Conservation (phyloP, 2,797 vertebrate genomes). For the Champsocephalus gunnari region DNA sequence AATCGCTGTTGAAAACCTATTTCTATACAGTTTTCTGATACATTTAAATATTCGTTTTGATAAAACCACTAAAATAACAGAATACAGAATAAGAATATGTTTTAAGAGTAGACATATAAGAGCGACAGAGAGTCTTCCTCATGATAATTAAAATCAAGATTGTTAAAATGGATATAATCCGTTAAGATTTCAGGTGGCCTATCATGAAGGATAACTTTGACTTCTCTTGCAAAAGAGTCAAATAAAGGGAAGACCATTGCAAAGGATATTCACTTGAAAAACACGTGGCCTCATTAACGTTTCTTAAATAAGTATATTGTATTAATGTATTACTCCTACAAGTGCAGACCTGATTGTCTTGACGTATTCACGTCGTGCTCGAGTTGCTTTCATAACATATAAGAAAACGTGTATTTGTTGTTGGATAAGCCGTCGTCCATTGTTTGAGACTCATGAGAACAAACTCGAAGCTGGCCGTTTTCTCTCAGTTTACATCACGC, state of each 20-base stretch:
- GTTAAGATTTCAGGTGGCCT: background rate
- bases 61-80: background rate
- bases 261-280: background rate
- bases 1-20: background rate
- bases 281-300: background rate
- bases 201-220: background rate
- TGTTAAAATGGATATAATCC: background rate
- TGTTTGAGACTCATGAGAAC: background rate
- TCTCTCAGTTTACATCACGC: conserved; percentile 5
- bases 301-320: background rate
- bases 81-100: background rate
- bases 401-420: background rate
- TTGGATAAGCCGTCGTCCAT: background rate
- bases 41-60: background rate
- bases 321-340: background rate
- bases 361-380: background rate
- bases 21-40: background rate
- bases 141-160: background rate
- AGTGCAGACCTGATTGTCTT: background rate
- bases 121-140: background rate
- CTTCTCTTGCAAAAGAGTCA: background rate
- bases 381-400: background rate
- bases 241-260: background rate
- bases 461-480: background rate
- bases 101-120: no score